Conservation (phyloP, 1,140 invertebrate genomes). For the Anoplolepis gracilipes region DNA sequence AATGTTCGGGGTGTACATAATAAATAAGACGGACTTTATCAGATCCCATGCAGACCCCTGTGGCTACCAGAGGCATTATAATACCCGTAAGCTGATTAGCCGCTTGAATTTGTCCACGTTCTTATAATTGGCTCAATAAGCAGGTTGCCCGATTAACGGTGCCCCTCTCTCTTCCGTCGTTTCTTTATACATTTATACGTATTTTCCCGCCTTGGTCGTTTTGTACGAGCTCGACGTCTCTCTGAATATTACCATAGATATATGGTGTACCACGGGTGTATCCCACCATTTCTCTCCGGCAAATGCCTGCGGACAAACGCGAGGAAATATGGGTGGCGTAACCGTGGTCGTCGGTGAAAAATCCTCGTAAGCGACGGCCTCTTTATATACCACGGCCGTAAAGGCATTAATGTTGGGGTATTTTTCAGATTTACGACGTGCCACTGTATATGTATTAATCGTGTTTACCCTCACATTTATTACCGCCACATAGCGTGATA, state of each 20-base stretch:
- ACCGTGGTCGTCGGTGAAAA: conserved; percentile 55
- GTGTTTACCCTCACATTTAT: conserved; percentile 46
- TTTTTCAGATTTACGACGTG: conserved; percentile 60
- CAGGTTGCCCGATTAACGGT: conserved; percentile 78
- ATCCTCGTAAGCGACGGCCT: conserved; percentile 55
- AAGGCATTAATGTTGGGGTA: conserved; percentile 55
- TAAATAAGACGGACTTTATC: conserved; percentile 83
- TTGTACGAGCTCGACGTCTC: conserved; percentile 27
- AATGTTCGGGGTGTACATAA: conserved; percentile 73
- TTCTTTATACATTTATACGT: conserved; percentile 49
- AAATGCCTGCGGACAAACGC: conserved; percentile 52
- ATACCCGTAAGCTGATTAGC: conserved; percentile 83
- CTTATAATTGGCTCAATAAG: conserved; percentile 84
- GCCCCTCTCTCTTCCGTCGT: conserved; percentile 20
- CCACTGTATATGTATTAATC: conserved; percentile 60
- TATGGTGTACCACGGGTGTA: conserved; percentile 52
- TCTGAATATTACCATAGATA: conserved; percentile 43
- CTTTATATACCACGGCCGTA: conserved; percentile 44
- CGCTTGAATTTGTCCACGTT: conserved; percentile 84
- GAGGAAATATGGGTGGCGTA: conserved; percentile 61
- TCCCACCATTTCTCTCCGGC: neutral
- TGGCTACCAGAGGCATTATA: conserved; percentile 79
- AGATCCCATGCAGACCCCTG: conserved; percentile 82
- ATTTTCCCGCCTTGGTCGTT: conserved; percentile 17
- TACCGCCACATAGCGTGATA: conserved; percentile 12